Percentiles rank a stretch among this genome's conserved stretches.
Conservation (phyloP, 2,888 invertebrate genomes). For the Athrips mouffetella region DNA sequence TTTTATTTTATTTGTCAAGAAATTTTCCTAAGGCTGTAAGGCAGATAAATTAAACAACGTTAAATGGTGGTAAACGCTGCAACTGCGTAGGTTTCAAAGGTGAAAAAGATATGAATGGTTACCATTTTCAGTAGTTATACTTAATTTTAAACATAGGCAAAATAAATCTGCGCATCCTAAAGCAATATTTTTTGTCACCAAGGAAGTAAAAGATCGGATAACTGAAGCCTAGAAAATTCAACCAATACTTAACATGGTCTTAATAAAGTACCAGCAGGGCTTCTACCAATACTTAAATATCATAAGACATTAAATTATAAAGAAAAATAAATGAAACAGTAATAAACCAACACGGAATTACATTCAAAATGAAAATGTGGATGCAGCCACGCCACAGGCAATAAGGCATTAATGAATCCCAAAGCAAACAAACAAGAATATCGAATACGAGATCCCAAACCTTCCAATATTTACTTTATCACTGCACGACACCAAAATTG, state of each 20-base stretch:
- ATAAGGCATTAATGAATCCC: conserved; percentile 4
- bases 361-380: background rate
- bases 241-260: background rate
- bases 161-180: no score
- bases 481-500: conserved; percentile 37
- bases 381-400: conserved; percentile 4
- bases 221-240: background rate
- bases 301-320: background rate
- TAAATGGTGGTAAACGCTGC: no score
- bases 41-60: no score
- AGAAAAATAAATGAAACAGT: background rate
- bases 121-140: no score
- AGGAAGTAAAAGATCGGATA: background rate
- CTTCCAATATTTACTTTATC: conserved; percentile 15
- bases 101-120: no score
- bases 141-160: no score
- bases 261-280: no score
- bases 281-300: background rate
- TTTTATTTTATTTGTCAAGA: no score
- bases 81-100: no score
- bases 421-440: conserved; percentile 24
- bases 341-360: background rate
- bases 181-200: background rate
- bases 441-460: conserved; percentile 18
- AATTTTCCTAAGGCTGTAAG: no score